phyloP scores from a whole-genome alignment of 2,888 invertebrate genomes.

The Aporophyla lueneburgensis region DNA sequence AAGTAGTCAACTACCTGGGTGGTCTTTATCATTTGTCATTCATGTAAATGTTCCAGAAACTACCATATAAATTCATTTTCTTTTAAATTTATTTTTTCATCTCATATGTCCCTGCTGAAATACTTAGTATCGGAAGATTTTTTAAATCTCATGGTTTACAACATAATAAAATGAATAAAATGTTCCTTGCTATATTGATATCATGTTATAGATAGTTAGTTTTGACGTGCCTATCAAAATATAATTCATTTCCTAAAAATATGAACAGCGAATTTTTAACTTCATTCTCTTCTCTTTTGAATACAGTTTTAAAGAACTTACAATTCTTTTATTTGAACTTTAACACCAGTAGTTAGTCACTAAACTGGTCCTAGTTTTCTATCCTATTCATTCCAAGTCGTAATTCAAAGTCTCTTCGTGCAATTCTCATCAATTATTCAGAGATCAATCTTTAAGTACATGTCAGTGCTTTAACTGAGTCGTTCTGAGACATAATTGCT shows the following conservation, averaged over 20 bases:
- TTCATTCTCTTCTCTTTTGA: not conserved
- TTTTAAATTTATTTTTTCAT: not conserved
- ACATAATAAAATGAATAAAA: not conserved
- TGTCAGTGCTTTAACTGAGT: slow-evolving; percentile 73
- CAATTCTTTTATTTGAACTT: slow-evolving; percentile 42
- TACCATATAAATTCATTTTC: not conserved
- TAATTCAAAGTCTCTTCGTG: slow-evolving; percentile 61
- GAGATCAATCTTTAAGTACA: slow-evolving; percentile 74
- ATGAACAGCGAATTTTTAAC: not conserved
- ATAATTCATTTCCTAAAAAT: not conserved
- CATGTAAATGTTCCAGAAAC: not conserved
- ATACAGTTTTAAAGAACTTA: slow-evolving; percentile 11
- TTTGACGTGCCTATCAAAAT: not conserved
- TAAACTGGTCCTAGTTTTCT: slow-evolving; percentile 47
- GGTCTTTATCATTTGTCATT: not conserved
- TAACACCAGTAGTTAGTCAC: slow-evolving; percentile 30
- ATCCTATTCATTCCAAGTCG: slow-evolving; percentile 56
- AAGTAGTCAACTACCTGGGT: slow-evolving; percentile 8
- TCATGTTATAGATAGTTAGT: not conserved
- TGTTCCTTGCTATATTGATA: not conserved
- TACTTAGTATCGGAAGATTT: not conserved
- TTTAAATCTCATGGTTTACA: not conserved
- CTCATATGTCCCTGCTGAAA: not conserved
- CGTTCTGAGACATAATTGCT: slow-evolving; percentile 71
- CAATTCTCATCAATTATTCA: slow-evolving; percentile 77